A percentile compares a stretch with the other conserved stretches of the same genome.
These are phyloP conservation scores for Urocolius indicus DNA, from an alignment of 2,113 vertebrate species.

Conservation along the genomic window DNA sequence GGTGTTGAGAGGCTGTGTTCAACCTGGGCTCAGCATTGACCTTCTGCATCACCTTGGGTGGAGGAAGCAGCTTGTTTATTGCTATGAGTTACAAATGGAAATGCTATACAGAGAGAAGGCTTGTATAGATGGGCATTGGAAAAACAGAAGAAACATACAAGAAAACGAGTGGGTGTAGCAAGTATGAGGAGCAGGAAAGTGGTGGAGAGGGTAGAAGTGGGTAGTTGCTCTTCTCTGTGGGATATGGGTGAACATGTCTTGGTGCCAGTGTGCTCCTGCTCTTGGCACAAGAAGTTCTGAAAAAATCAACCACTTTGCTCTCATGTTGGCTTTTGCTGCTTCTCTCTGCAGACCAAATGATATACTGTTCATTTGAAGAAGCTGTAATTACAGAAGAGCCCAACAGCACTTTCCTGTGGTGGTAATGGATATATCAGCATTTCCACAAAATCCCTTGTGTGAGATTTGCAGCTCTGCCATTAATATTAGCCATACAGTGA, in stretches of 20 bases:
- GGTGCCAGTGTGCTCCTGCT: neutral
- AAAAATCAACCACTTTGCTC: neutral
- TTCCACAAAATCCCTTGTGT: constrained; percentile 46
- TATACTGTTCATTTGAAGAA: constrained; percentile 46
- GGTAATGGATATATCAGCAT: constrained; percentile 46
- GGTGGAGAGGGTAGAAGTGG: neutral
- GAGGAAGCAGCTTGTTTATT: constrained; percentile 37
- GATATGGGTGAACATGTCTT: neutral
- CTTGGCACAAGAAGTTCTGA: constrained; percentile 16
- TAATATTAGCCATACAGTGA: constrained; percentile 22
- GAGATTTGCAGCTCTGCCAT: constrained; percentile 50
- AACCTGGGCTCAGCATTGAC: neutral
- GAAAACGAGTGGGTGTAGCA: neutral
- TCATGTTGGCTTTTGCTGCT: neutral
- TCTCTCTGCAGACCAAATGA: constrained; percentile 43
- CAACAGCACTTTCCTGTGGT: neutral
- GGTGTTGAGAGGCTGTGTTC: neutral
- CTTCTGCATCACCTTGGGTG: neutral
- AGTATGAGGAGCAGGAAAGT: neutral
- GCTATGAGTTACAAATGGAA: constrained; percentile 28
- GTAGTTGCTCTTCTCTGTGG: neutral
- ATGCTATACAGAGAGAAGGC: neutral
- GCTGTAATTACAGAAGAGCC: constrained; percentile 48
- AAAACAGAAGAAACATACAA: neutral
- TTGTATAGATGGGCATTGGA: constrained; percentile 12